phyloP scores from a whole-genome alignment of 2,797 vertebrate genomes.

The Megaceryle alcyon region DNA sequence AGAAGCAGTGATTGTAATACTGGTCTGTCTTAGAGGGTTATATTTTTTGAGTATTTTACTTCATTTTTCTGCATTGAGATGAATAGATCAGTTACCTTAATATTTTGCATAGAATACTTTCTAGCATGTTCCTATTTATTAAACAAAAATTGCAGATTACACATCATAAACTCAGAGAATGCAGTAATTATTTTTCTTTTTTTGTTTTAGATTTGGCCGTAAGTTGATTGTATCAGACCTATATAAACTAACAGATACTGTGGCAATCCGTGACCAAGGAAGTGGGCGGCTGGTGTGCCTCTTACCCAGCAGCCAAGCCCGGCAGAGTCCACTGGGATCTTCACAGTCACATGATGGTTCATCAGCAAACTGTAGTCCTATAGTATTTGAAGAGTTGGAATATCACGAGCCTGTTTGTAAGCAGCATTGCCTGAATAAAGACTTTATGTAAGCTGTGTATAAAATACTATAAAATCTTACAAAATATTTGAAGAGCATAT shows the following conservation, averaged over 20 bases:
- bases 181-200: neutral
- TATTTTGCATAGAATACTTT: neutral
- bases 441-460: slow-evolving; percentile 85
- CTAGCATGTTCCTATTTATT: neutral
- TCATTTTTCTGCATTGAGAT: neutral
- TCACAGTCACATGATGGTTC: slow-evolving; percentile 92
- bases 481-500: neutral
- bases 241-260: slow-evolving; percentile 88
- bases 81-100: neutral
- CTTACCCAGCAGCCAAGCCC: slow-evolving; percentile 87
- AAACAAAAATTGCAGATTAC: neutral
- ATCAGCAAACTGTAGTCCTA: slow-evolving; percentile 90
- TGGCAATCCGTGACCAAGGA: slow-evolving; percentile 92
- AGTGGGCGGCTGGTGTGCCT: slow-evolving; percentile 90
- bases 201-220: slow-evolving; percentile 84
- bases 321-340: slow-evolving; percentile 92
- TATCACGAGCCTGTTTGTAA: slow-evolving; percentile 95
- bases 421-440: slow-evolving; percentile 86
- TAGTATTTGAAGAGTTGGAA: slow-evolving; percentile 96
- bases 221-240: slow-evolving; percentile 89
- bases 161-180: too few relatives aligned
- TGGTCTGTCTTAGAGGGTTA: neutral
- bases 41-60: neutral
- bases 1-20: neutral
- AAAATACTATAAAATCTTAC: neutral